Conservation (phyloP, 2,888 invertebrate species). For the Ceraclea dissimilis region DNA sequence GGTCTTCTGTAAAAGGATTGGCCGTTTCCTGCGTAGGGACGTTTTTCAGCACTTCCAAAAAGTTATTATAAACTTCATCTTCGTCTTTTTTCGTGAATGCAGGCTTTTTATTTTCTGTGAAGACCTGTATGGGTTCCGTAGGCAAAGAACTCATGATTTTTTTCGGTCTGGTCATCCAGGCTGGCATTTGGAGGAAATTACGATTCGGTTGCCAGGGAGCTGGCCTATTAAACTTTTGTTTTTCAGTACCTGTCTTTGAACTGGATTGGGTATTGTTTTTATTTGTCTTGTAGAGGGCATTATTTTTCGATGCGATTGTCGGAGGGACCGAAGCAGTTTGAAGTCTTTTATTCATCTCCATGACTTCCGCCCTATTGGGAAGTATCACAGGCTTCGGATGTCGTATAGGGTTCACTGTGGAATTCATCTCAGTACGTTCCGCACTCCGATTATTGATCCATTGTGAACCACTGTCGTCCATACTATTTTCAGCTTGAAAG, state of each 20-base stretch:
- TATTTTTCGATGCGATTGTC: not conserved
- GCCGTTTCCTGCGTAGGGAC: too few species aligned
- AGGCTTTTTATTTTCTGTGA: not conserved
- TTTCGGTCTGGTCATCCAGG: not conserved
- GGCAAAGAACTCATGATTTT: not conserved
- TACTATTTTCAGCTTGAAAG: too few species aligned
- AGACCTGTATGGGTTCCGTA: not conserved
- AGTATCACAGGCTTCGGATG: conserved; percentile 11
- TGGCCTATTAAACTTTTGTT: not conserved
- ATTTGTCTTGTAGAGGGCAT: not conserved
- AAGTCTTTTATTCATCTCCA: conserved; percentile 10
- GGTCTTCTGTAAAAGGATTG: too few species aligned
- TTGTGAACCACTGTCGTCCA: too few species aligned
- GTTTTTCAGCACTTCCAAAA: too few species aligned
- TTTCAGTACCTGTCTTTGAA: not conserved
- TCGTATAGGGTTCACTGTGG: conserved; percentile 1
- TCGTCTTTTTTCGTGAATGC: not conserved
- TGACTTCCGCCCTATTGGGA: conserved; percentile 4
- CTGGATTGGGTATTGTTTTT: too few species aligned
- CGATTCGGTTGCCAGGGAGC: not conserved
- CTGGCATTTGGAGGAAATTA: not conserved
- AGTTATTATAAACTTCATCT: not conserved
- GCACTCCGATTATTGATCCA: too few species aligned
- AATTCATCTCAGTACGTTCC: too few species aligned
- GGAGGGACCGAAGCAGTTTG: conserved; percentile 10